These are phyloP conservation scores for Heteractis magnifica DNA, from an alignment of 92 coral and sea anemone species.

Conservation along the genomic window DNA sequence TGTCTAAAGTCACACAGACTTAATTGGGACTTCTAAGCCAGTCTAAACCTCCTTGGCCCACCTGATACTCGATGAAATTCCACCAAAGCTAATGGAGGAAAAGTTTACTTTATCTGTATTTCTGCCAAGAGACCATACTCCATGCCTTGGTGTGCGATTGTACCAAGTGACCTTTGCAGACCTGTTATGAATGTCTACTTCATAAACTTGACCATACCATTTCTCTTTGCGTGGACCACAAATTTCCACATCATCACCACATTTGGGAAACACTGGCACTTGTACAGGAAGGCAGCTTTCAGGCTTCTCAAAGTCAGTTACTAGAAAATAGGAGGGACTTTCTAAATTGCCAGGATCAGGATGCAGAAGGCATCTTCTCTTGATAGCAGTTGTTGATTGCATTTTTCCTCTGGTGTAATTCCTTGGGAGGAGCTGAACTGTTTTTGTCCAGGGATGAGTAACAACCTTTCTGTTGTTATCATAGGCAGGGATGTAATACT, in stretches of 20 bases:
- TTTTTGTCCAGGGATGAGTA: conserved; percentile 55
- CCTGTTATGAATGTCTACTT: background rate
- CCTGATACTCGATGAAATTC: background rate
- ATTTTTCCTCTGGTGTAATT: conserved; percentile 43
- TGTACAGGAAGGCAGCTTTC: conserved; percentile 22
- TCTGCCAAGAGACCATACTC: background rate
- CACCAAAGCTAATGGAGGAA: background rate
- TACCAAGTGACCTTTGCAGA: background rate
- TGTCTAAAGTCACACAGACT: too few species aligned
- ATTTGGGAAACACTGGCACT: conserved; percentile 42
- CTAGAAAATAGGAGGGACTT: conserved; percentile 47
- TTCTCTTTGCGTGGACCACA: background rate
- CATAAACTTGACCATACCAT: background rate
- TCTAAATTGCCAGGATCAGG: conserved; percentile 58
- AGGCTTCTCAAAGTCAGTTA: conserved; percentile 53
- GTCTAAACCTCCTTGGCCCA: background rate
- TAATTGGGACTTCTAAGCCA: background rate
- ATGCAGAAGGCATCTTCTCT: conserved; percentile 58
- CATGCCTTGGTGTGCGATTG: background rate
- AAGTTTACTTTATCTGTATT: background rate
- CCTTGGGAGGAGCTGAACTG: conserved; percentile 37
- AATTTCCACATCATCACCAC: background rate
- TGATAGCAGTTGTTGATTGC: conserved; percentile 42
- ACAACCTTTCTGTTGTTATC: conserved; percentile 30
- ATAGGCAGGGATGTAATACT: conserved; percentile 49